Conservation (phyloP, 1,140 invertebrate genomes). For the Argopecten irradians region DNA sequence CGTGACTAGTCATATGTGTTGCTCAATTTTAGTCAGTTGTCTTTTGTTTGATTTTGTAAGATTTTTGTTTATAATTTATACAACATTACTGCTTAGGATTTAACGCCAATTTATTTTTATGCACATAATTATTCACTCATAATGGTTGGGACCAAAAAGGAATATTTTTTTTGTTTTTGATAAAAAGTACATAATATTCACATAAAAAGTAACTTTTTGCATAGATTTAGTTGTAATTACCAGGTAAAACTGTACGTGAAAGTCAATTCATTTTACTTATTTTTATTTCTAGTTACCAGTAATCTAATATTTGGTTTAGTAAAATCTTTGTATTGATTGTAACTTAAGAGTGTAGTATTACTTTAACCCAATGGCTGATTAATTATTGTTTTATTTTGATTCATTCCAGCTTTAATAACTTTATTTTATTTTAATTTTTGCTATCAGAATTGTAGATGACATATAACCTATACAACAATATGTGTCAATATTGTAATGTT, state of each 20-base stretch:
- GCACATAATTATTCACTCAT: not conserved
- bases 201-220: not conserved
- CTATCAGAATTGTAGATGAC: too few species aligned
- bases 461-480: too few species aligned
- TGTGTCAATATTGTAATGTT: not conserved
- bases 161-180: too few species aligned
- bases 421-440: not conserved
- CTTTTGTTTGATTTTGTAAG: not conserved
- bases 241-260: too few species aligned
- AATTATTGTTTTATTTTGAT: not conserved
- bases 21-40: not conserved
- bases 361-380: too few species aligned
- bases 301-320: not conserved
- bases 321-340: not conserved
- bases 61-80: not conserved
- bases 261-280: not conserved
- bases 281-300: too few species aligned
- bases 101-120: too few species aligned
- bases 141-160: conserved; percentile 3
- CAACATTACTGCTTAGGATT: too few species aligned
- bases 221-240: not conserved
- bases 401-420: not conserved
- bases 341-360: too few species aligned
- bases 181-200: not conserved
- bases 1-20: not conserved